Percentiles rank a stretch among this genome's conserved stretches.
These are phyloP conservation scores for Rattus rattus DNA, from an alignment of 2,113 vertebrate species.

Conservation along the genomic window DNA sequence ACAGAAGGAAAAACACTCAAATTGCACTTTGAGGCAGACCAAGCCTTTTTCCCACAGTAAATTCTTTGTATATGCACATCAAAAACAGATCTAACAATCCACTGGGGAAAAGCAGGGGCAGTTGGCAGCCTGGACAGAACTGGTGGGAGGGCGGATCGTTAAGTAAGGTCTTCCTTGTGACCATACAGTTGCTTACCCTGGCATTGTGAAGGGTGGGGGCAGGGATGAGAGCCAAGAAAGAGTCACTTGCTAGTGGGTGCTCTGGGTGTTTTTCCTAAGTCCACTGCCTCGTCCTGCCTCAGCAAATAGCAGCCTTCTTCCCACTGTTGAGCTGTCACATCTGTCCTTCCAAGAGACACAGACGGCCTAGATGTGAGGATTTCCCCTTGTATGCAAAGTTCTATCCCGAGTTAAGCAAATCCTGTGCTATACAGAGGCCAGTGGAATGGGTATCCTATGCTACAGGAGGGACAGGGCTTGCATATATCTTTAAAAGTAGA, in stretches of 20 bases:
- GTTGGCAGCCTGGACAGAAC: constrained; percentile 75
- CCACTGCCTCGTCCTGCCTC: not conserved
- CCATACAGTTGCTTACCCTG: constrained; percentile 5
- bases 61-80: constrained; percentile 82
- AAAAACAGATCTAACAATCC: constrained; percentile 81
- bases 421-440: not conserved
- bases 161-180: constrained; percentile 46
- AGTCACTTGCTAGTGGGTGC: not conserved
- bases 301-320: constrained; percentile 38
- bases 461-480: not conserved
- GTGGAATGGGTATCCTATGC: not conserved
- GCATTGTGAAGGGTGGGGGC: not conserved
- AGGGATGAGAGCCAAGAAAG: not conserved
- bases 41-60: constrained; percentile 82
- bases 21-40: constrained; percentile 68
- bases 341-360: not conserved
- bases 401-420: not conserved
- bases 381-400: not conserved
- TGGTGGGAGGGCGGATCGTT: not conserved
- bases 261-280: not conserved
- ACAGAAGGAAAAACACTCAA: constrained; percentile 87
- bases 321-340: not conserved
- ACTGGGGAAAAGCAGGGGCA: constrained; percentile 85
- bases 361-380: not conserved
- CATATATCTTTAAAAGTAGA: not conserved